Conservation (phyloP, 2,888 invertebrate genomes). For the Venustoraphidia nigricollis region DNA sequence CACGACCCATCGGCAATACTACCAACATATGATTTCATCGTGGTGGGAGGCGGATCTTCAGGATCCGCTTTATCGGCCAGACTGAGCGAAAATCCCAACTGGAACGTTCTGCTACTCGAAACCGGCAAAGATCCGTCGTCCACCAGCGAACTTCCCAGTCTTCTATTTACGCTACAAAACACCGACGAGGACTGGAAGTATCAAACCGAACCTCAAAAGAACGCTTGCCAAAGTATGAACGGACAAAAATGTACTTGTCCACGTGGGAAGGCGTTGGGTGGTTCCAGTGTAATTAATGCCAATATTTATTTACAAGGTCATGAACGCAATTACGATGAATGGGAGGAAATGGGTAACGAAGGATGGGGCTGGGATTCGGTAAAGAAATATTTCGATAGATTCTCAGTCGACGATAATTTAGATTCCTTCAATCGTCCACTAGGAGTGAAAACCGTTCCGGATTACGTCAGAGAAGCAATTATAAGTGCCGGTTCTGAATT, state of each 20-base stretch:
- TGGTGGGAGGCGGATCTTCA: constrained; percentile 28
- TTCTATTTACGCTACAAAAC: constrained; percentile 20
- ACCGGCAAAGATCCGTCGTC: constrained; percentile 23
- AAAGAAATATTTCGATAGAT: constrained; percentile 28
- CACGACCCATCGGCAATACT: neutral
- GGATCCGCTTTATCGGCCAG: constrained; percentile 24
- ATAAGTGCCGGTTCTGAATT: constrained; percentile 29
- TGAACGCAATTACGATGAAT: constrained; percentile 44
- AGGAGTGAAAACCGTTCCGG: no score
- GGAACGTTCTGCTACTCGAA: constrained; percentile 21
- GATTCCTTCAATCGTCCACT: no score
- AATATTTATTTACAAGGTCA: constrained; percentile 51
- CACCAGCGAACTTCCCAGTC: constrained; percentile 23
- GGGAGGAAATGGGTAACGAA: constrained; percentile 40
- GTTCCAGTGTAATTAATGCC: constrained; percentile 44
- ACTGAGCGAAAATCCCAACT: constrained; percentile 15
- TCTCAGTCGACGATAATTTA: constrained; percentile 1
- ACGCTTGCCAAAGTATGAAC: constrained; percentile 23
- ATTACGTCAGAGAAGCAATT: constrained; percentile 24
- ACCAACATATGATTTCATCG: constrained; percentile 30
- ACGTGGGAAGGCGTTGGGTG: constrained; percentile 48
- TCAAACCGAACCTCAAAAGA: constrained; percentile 28
- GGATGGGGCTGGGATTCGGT: constrained; percentile 42
- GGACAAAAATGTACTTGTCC: constrained; percentile 32
- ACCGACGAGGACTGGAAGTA: constrained; percentile 26